Evolutionary conservation across 2,888 invertebrate species (phyloP).

Genomic region (Apoda limacodes): DNA sequence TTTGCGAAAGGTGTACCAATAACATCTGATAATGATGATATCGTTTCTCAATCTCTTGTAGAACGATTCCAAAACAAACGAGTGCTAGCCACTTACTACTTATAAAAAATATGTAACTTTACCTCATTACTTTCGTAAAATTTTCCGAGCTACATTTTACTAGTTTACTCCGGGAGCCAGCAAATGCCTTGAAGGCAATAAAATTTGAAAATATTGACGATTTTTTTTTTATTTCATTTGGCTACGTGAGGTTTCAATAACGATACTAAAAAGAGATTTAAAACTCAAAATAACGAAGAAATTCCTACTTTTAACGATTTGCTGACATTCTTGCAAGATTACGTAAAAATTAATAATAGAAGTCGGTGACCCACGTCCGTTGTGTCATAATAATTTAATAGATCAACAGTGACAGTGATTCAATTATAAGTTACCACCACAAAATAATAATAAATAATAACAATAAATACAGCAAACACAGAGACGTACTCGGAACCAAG

Average conservation of each 20-base stretch:
- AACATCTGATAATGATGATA: constrained; percentile 3
- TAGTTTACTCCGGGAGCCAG: constrained; percentile 1
- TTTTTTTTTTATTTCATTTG: constrained; percentile 6
- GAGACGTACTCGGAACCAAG: no score
- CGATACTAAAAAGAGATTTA: constrained; percentile 4
- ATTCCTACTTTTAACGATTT: constrained; percentile 3
- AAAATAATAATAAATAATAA: no score
- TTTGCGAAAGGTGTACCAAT: constrained; percentile 5
- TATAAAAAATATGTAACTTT: constrained; percentile 5
- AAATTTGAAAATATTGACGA: constrained; percentile 3
- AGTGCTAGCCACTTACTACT: constrained; percentile 3
- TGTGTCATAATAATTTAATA: not conserved
- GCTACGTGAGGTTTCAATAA: constrained; percentile 3
- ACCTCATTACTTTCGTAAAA: constrained; percentile 1
- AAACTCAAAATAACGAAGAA: constrained; percentile 3
- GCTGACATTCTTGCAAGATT: constrained; percentile 1
- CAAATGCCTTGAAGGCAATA: constrained; percentile 5
- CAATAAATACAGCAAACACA: no score
- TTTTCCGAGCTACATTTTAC: not conserved
- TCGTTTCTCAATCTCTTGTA: constrained; percentile 3
- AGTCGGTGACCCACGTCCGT: not conserved
- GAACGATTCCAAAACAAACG: constrained; percentile 6
- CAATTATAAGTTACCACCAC: no score
- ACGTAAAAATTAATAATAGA: constrained; percentile 5
- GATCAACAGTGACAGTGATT: no score